These are phyloP conservation scores for Aphodius sticticus DNA, from an alignment of 2,888 invertebrate genomes.

Conservation along the genomic window DNA sequence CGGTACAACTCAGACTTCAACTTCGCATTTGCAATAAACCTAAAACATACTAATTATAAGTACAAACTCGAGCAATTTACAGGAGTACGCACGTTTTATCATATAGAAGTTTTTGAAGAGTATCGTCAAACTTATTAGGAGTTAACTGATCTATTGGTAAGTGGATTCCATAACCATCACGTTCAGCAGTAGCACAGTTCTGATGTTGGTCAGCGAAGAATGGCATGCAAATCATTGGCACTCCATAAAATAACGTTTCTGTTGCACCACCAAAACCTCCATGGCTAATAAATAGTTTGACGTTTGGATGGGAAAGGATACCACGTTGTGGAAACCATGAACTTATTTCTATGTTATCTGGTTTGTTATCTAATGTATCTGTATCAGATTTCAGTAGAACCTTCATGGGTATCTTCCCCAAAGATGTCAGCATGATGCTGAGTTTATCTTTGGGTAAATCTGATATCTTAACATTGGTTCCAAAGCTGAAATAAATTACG, in stretches of 20 bases:
- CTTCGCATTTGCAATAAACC: constrained; percentile 34
- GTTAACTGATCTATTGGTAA: constrained; percentile 51
- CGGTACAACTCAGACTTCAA: constrained; percentile 37
- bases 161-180: constrained; percentile 29
- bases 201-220: constrained; percentile 42
- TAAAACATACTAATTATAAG: background rate
- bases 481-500: constrained; percentile 47
- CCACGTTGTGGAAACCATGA: constrained; percentile 40
- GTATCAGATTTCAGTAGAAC: constrained; percentile 37
- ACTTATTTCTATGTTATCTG: constrained; percentile 34
- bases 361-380: constrained; percentile 27
- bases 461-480: constrained; percentile 43
- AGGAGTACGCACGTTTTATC: constrained; percentile 50
- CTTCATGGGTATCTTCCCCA: constrained; percentile 20
- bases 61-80: background rate
- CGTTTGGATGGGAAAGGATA: constrained; percentile 62
- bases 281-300: constrained; percentile 66
- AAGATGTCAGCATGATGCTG: constrained; percentile 18
- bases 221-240: constrained; percentile 42
- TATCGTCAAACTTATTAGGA: constrained; percentile 55
- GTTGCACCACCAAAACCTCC: constrained; percentile 66
- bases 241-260: constrained; percentile 60
- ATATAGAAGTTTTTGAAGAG: constrained; percentile 56
- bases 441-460: constrained; percentile 37
- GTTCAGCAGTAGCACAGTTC: constrained; percentile 28